Percentiles rank a stretch among this genome's conserved stretches.
Conservation (phyloP, 2,113 vertebrate genomes). For the Philantomba maxwellii region DNA sequence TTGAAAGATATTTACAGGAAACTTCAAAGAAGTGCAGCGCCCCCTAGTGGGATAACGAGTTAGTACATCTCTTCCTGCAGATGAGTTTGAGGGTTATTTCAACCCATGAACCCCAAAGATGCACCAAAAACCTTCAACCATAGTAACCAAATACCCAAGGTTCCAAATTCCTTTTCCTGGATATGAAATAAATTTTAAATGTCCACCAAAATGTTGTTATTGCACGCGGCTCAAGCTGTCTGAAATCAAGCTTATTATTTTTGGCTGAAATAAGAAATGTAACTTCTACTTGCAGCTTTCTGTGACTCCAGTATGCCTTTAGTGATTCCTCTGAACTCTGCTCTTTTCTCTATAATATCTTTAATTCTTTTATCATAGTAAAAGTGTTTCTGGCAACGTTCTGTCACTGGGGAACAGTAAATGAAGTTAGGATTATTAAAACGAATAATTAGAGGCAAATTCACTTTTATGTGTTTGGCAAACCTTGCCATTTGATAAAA, state of each 20-base stretch:
- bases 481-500: neutral
- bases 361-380: constrained; percentile 9
- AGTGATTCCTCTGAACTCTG: neutral
- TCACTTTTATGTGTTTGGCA: constrained; percentile 40
- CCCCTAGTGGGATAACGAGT: neutral
- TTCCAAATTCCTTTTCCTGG: neutral
- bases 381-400: neutral
- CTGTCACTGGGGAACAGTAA: neutral
- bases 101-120: neutral
- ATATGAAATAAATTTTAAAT: neutral
- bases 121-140: neutral
- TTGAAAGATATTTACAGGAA: fast-evolving
- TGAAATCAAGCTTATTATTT: neutral
- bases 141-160: neutral
- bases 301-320: fast-evolving
- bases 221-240: neutral
- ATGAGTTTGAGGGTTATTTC: too few relatives aligned
- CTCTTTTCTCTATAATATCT: neutral
- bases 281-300: constrained; percentile 11
- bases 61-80: neutral
- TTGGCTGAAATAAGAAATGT: neutral
- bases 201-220: neutral
- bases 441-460: constrained; percentile 57
- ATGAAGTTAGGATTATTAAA: constrained; percentile 58
- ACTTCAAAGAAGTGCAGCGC: neutral